Evolutionary conservation across 2,113 vertebrate genomes (phyloP).

Genomic region (Megaptera novaeangliae): DNA sequence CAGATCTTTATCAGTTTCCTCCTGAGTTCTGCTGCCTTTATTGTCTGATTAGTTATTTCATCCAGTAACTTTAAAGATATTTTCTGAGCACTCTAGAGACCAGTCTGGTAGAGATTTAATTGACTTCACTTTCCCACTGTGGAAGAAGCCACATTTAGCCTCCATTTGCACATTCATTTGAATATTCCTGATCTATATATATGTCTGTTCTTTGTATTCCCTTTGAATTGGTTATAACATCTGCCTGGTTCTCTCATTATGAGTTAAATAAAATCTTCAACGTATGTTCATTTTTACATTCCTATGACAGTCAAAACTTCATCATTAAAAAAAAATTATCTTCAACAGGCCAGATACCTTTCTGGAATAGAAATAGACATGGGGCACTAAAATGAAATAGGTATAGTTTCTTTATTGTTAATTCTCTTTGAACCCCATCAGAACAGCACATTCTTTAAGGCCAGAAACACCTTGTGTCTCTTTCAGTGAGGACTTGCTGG

Average conservation of each 20-base stretch:
- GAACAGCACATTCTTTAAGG: background rate
- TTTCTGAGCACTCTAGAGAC: background rate
- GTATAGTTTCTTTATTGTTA: background rate
- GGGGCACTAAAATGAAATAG: background rate
- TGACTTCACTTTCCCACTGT: background rate
- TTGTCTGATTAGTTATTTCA: slow-evolving; percentile 16
- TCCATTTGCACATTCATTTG: background rate
- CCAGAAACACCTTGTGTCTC: background rate
- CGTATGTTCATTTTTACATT: slow-evolving; percentile 7
- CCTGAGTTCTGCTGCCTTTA: background rate
- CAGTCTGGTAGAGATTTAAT: background rate
- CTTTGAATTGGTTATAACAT: slow-evolving; percentile 44
- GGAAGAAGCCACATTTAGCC: background rate
- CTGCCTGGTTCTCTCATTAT: background rate
- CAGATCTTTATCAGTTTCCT: background rate
- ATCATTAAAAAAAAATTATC: slow-evolving; percentile 13
- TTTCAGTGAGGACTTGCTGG: background rate
- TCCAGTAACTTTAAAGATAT: slow-evolving; percentile 12
- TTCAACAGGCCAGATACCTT: background rate
- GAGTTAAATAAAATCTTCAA: slow-evolving; percentile 15
- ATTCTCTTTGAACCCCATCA: background rate
- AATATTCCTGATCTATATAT: background rate
- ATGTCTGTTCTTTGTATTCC: background rate
- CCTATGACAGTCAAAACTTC: background rate
- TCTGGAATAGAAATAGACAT: background rate